These are phyloP conservation scores for Corythoichthys haematopterus DNA, from an alignment of 2,113 vertebrate species.

Conservation along the genomic window DNA sequence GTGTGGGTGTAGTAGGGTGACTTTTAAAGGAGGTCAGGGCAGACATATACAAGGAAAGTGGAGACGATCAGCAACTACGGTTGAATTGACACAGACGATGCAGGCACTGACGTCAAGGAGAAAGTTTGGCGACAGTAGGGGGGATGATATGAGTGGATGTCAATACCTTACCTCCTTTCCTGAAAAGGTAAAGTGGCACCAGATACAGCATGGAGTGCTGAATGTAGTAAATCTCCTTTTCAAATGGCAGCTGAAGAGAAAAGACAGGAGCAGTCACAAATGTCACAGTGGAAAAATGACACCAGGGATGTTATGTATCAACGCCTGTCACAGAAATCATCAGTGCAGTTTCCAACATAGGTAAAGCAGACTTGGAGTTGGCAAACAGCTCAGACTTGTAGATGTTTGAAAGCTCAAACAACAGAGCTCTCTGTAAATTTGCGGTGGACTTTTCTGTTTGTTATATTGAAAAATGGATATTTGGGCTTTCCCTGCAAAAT, in stretches of 20 bases:
- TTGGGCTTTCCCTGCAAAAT: too few species aligned
- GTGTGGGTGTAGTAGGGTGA: not conserved
- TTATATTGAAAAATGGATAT: too few species aligned
- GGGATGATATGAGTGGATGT: not conserved
- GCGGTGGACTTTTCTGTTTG: too few species aligned
- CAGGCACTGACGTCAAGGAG: not conserved
- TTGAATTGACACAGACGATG: not conserved
- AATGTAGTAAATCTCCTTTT: constrained; percentile 95
- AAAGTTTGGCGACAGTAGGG: not conserved
- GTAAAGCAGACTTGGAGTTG: not conserved
- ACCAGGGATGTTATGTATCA: not conserved
- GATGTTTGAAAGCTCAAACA: too few species aligned
- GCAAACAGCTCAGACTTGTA: too few species aligned
- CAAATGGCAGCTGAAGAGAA: constrained; percentile 86
- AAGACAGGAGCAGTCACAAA: not conserved
- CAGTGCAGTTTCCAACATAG: not conserved
- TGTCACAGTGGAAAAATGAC: not conserved
- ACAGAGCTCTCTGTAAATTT: too few species aligned
- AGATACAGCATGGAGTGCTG: constrained; percentile 96
- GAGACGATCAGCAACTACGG: not conserved
- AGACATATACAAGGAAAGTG: not conserved
- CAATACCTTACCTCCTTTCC: constrained; percentile 87
- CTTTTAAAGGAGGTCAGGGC: not conserved
- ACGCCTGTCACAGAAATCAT: not conserved
- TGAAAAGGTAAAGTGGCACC: constrained; percentile 91